Base-by-base conservation (phyloP, 2,888 invertebrate species). In the Chrysolina americana region DNA sequence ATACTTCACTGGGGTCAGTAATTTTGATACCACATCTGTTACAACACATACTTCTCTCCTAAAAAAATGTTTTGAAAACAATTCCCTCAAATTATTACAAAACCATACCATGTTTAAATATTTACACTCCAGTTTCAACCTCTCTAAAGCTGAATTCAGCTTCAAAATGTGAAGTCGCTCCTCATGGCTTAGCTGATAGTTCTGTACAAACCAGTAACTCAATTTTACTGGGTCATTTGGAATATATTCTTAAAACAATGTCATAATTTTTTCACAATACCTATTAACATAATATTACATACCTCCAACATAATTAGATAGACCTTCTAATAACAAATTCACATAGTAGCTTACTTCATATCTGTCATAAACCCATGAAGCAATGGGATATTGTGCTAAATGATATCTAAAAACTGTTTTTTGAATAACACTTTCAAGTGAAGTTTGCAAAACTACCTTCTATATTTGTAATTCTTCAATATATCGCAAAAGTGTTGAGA, bases 131-230 rank as follows among this genome's bases (percentile, higher is more conserved):
- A 89, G 89, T 77, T 91, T 89, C 21, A 94, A 88, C 78, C 95
- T 89, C 78, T 92, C 91, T 78, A 94, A 90, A 0, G 93, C 91
- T 41, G 92, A 92, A 87, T 94, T 91, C 63, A 93, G 90, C 78
- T 89, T 88, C 75, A 96, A 90, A 68, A 95, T 89, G 15, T 89
- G 87, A 41, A 93, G 87, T 80, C 93, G 89, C 81, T 93, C 91
- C 19, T 88, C 88, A 80, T 94, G 92, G 66, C 91, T 91, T 19
- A 95, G 87, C 44, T 94, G 93, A 65, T 95, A 89, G 87, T 94
- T 95, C 78, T 94, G 93, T 13, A 93, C 93, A 68, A 95, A 91
- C 95, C 96, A 96, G 86, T 92, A 96, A 0, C 95, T 95, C 76
- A 96, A 88, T 74, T 92, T 91, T 10, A 90, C 89, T 0, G 94